A percentile compares a stretch with the other conserved stretches of the same genome.
Conservation (phyloP, 2,888 invertebrate species). For the Pycnomerus fuliginosus region DNA sequence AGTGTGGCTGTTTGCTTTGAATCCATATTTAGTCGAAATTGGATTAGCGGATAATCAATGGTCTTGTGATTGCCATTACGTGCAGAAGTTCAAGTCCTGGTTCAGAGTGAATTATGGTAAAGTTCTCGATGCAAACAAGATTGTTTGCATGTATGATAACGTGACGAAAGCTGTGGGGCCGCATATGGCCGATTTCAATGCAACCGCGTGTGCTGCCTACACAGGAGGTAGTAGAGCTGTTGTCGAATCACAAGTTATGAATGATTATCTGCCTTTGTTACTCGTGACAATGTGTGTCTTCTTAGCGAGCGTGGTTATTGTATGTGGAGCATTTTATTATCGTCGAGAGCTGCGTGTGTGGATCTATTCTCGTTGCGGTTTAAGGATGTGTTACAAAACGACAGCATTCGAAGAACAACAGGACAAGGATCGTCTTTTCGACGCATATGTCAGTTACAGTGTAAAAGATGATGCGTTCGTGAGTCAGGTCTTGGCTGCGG, state of each 20-base stretch:
- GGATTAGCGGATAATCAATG: slow-evolving; percentile 82
- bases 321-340: slow-evolving; percentile 79
- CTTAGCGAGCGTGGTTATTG: slow-evolving; percentile 71
- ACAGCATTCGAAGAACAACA: slow-evolving; percentile 78
- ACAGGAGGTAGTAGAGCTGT: slow-evolving; percentile 72
- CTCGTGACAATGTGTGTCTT: slow-evolving; percentile 77
- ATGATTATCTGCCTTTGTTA: slow-evolving; percentile 78
- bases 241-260: slow-evolving; percentile 74
- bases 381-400: slow-evolving; percentile 83
- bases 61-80: slow-evolving; percentile 87
- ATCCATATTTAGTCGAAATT: slow-evolving; percentile 85
- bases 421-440: slow-evolving; percentile 84
- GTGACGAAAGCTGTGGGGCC: slow-evolving; percentile 70
- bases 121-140: slow-evolving; percentile 74
- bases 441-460: slow-evolving; percentile 94
- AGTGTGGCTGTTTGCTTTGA: slow-evolving; percentile 81
- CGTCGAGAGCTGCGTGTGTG: slow-evolving; percentile 80
- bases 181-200: slow-evolving; percentile 74
- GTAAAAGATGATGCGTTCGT: slow-evolving; percentile 91
- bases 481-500: slow-evolving; percentile 82
- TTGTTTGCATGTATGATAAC: slow-evolving; percentile 76
- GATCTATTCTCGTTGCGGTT: slow-evolving; percentile 83
- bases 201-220: slow-evolving; percentile 72
- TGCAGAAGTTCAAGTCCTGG: slow-evolving; percentile 78
- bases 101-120: slow-evolving; percentile 76